Evolutionary conservation across 2,113 vertebrate species (phyloP), one percentile per base, ranked within the genome.

Genomic region (Chloroceryle aenea): DNA sequence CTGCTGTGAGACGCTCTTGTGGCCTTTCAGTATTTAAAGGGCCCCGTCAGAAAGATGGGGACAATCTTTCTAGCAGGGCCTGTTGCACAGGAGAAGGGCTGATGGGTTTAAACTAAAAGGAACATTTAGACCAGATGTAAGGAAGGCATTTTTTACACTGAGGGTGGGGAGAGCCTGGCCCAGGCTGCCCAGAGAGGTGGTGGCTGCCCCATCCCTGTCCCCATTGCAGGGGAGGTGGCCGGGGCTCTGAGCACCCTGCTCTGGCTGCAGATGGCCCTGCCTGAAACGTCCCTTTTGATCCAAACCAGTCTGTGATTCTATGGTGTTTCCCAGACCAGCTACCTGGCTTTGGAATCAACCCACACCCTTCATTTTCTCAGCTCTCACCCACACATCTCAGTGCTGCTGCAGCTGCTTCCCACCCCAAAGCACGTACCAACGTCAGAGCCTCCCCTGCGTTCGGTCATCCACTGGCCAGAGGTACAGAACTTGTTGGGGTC

Each of bases 401-500:
- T 67, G 47, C 58, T 63, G 58, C 76, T 62, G 84, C 61, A 29
- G 62, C 13, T 25, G 30, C 40, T 69, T 53, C 45, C 77, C 76
- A 62, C 10, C 52, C 34, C 32, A 17, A 30, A 45, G 30, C 56
- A 96, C 98, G 3, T 78, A 99, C 99, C 98, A 12, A 99, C 99
- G 67, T 99, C 99, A 13, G 99, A 99, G 92, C 99, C 99, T 40
- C 99, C 99, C 72, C 95, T 98, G 86, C 98, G 95, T 93, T 99
- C 99, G 0, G 99, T 99, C 99, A 99, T 99, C 99, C 99, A 99
- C 96, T 99, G 99, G 63, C 99, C 99, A 48, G 99, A 99, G 8
- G 98, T 99, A 99, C 99, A 99, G 96, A 99, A 99, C 36, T 56
- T 91, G 50, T 94, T 43, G 22, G 98, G 98, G 27, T 98, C 96